Evolutionary conservation across 1,140 invertebrate genomes (phyloP), one percentile per base, ranked within the genome.

Genomic region (Rhopalosiphum maidis): DNA sequence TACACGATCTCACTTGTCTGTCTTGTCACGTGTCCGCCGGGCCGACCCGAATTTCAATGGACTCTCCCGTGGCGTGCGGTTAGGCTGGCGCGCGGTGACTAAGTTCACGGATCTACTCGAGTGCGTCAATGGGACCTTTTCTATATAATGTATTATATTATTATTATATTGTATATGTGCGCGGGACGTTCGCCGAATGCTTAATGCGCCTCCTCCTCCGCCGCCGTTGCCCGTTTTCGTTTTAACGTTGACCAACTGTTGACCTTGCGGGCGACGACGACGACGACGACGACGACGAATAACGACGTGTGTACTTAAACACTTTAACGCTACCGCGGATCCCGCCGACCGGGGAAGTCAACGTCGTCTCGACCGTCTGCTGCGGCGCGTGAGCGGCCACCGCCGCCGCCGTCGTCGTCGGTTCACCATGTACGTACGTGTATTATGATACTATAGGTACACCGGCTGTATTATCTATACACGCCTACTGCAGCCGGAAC

Each of bases 21-120:
- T 89, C 88, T 89, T 18, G 51, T 89, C 88, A 89, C 88, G 88
- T 37, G 48, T 37, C n/a, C 48, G 46, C 15, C 85, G 25, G 25
- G 22, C 88, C 88, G 88, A 89, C 88, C 51, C 88, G 88, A 89
- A 89, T 89, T 41, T 54, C 88, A 89, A 89, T 89, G 35, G 48
- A 25, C 51, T 55, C 37, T 86, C 23, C 86, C 18, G 48, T n/a
- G 30, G 43, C 43, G 30, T 37, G 85, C 43, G 30, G 41, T 87
- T 87, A 30, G 25, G 37, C 35, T 43, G 48, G 48, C 15, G 87
- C 23, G 48, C 15, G 87, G 35, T n/a, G 43, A 54, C 88, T 23
- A 55, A 89, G 88, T 89, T 89, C 35, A 55, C 88, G 51, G 88
- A 89, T 89, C 88, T 35, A 48, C 60, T 43, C 41, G 41, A 46